Conservation (phyloP, 2,113 vertebrate species). For the Anolis carolinensis region DNA sequence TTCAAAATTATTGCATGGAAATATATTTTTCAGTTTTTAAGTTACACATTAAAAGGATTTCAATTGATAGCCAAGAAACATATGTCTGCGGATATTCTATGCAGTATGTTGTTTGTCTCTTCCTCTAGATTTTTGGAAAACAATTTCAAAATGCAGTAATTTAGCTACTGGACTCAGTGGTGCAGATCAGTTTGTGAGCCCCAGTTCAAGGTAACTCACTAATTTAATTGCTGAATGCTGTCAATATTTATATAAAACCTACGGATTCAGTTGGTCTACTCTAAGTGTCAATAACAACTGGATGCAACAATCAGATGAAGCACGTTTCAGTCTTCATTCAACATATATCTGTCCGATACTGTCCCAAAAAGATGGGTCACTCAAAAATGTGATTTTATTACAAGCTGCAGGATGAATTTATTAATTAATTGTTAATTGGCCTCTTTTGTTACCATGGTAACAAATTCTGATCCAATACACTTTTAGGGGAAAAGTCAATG, state of each 20-base stretch:
- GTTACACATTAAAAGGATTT: neutral
- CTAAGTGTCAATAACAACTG: too few relatives aligned
- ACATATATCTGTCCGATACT: neutral
- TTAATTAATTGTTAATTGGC: conserved; percentile 5
- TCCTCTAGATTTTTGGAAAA: neutral
- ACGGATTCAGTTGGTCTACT: too few relatives aligned
- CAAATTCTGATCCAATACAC: conserved; percentile 1
- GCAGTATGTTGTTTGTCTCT: neutral
- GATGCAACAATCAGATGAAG: too few relatives aligned
- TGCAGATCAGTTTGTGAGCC: too few relatives aligned
- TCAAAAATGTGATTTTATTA: neutral
- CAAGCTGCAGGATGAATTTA: neutral
- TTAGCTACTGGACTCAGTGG: neutral
- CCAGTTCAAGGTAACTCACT: too few relatives aligned
- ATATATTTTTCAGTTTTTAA: neutral
- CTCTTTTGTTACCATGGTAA: neutral
- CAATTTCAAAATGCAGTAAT: neutral
- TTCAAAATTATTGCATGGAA: neutral
- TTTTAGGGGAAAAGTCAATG: neutral
- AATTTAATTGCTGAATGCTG: too few relatives aligned
- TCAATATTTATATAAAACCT: too few relatives aligned
- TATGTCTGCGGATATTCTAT: neutral
- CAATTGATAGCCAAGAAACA: too few relatives aligned
- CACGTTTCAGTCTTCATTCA: neutral
- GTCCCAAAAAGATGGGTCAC: neutral